Conservation (phyloP, 2,888 invertebrate genomes). For the Mesorhabditis spiculigera region DNA sequence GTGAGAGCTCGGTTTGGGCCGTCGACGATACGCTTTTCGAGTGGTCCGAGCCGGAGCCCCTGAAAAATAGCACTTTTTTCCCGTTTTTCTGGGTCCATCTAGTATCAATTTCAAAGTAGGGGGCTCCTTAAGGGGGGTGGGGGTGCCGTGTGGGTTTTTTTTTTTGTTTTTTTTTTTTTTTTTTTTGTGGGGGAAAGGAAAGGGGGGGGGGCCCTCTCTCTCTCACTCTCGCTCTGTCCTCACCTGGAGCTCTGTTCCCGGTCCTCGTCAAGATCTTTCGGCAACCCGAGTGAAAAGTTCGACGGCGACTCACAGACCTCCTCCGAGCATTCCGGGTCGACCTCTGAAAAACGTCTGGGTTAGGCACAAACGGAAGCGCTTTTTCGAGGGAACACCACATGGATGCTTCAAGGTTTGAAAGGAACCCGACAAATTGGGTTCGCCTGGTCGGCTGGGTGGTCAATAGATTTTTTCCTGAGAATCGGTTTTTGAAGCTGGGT, state of each 20-base stretch:
- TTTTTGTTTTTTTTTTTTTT: neutral
- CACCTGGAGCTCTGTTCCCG: neutral
- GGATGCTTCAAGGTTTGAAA: no score
- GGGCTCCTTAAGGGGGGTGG: neutral
- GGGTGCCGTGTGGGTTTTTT: neutral
- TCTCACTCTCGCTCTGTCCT: slow-evolving; percentile 4
- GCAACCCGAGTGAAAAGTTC: slow-evolving; percentile 1
- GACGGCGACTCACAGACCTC: neutral
- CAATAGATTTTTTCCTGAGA: no score
- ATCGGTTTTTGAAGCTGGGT: no score
- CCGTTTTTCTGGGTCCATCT: neutral
- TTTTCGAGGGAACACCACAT: no score
- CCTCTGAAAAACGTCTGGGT: neutral
- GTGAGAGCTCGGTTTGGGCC: slow-evolving; percentile 35
- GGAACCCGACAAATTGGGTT: no score
- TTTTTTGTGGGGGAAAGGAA: neutral
- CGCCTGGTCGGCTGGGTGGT: no score
- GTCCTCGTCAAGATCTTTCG: neutral
- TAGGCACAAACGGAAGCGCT: no score
- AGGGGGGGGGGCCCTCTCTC: neutral
- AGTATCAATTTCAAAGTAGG: neutral
- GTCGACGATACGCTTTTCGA: slow-evolving; percentile 24
- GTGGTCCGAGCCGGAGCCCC: slow-evolving; percentile 15
- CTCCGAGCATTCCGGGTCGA: neutral
- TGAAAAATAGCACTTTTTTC: neutral